Base-by-base conservation (phyloP, 1,140 invertebrate genomes). In the Aphis gossypii region DNA sequence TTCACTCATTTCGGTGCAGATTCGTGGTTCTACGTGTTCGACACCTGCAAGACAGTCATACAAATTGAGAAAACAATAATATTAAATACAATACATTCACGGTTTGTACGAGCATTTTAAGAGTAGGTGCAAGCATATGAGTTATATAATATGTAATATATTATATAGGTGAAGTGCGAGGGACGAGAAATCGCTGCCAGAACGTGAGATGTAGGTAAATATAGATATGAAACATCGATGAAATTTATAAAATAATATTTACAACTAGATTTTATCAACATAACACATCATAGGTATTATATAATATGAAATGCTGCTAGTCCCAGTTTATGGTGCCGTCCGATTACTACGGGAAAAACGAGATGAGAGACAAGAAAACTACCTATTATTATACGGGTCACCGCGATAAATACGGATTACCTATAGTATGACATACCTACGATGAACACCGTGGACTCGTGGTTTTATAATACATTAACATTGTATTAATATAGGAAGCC, bases 1-100 rank as follows among this genome's bases (percentile, higher is more conserved):
- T 86, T 93, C 82, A 41, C 92, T 93, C 92, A 93, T 93, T 21
- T 41, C 51, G 82, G 35, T 76, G 41, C 68, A 76, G 44, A 25
- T 14, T 30, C 7, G 56, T 44, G 23, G 23, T 44, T 87, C 18
- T 2, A 23, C 20, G 46, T 3, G 41, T 44, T 84, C 23, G 38
- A 6, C 51, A 38, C 54, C 30, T 38, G 54, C 20, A 89, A 51
- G 41, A 89, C 54, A 54, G 35, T 7, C 35, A 89, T 11, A 89
- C n/a, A 7, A 35, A 76, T 76, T 5, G n/a, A n/a, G 30, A 76
- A 18, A 76, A 76, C 14, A 76, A 18, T 76, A 35, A 91, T 44
- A 91, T 76, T 20, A 41, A 3, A 41, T 41, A 76, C 1, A 20
- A 21, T 54, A 51, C 23, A 86, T 41, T n/a, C 8, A 4, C 44